A percentile compares a stretch with the other conserved stretches of the same genome.
Evolutionary conservation across 2,113 vertebrate genomes (phyloP).

Genomic region (Apistogramma diplotaenia): DNA sequence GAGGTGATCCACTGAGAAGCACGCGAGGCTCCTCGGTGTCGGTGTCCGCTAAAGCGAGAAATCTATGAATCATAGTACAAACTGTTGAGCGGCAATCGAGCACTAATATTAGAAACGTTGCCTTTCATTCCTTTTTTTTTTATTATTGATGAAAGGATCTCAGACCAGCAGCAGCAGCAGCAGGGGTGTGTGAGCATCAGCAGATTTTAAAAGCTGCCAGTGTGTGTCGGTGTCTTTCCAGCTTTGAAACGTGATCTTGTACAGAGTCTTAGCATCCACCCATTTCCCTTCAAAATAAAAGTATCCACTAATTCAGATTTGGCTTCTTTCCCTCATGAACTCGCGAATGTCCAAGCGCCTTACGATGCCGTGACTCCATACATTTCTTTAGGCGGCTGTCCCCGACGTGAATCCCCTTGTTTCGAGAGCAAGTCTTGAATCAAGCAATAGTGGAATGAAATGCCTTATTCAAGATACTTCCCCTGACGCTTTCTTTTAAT

Average conservation of each 20-base stretch:
- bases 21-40: neutral
- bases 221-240: neutral
- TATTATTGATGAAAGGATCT: neutral
- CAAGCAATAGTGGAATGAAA: constrained; percentile 48
- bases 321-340: constrained; percentile 12
- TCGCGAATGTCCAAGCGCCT: constrained; percentile 70
- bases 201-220: constrained; percentile 10
- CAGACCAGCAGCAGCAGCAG: constrained; percentile 5
- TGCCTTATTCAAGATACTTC: constrained; percentile 64
- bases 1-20: constrained; percentile 13
- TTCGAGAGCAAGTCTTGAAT: constrained; percentile 30
- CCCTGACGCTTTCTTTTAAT: neutral
- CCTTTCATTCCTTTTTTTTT: neutral
- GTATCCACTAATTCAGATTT: constrained; percentile 16
- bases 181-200: constrained; percentile 9
- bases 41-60: neutral
- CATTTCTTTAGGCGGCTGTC: constrained; percentile 16
- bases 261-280: constrained; percentile 41
- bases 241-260: constrained; percentile 40
- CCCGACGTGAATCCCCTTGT: constrained; percentile 21
- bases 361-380: constrained; percentile 50
- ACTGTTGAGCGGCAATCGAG: constrained; percentile 6
- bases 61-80: neutral
- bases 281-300: constrained; percentile 9
- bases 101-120: neutral